These are phyloP conservation scores for Anoplopoma fimbria DNA, from an alignment of 2,113 vertebrate species.

Conservation along the genomic window DNA sequence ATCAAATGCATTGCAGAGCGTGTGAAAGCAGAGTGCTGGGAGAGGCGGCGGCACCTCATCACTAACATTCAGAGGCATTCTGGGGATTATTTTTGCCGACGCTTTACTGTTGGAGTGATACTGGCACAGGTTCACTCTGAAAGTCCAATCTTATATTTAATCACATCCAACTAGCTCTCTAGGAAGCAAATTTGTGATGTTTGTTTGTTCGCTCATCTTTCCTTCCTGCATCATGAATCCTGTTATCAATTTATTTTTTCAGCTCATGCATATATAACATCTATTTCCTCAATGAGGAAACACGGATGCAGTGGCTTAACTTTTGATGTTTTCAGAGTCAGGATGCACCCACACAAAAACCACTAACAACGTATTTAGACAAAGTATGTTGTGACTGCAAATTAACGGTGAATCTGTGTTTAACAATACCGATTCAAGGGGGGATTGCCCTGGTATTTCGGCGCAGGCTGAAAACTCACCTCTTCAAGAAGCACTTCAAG, in stretches of 20 bases:
- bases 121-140: conserved; percentile 30
- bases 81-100: conserved; percentile 31
- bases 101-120: conserved; percentile 9
- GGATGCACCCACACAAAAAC: not conserved
- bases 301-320: not conserved
- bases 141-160: conserved; percentile 41
- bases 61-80: conserved; percentile 12
- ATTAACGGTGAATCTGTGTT: not conserved
- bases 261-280: not conserved
- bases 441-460: too few species aligned
- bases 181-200: conserved; percentile 20
- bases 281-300: not conserved
- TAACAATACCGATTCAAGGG: too few species aligned
- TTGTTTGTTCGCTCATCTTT: not conserved
- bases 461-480: too few species aligned
- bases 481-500: too few species aligned
- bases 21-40: conserved; percentile 31
- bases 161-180: conserved; percentile 14
- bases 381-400: not conserved
- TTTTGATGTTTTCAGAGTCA: not conserved
- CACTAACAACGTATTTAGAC: not conserved
- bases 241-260: not conserved
- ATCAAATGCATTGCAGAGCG: conserved; percentile 51
- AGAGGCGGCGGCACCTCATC: conserved; percentile 20
- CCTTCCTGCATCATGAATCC: not conserved